A percentile compares a stretch with the other conserved stretches of the same genome.
Conservation (phyloP, 2,888 invertebrate species). For the Catocala sponsa region DNA sequence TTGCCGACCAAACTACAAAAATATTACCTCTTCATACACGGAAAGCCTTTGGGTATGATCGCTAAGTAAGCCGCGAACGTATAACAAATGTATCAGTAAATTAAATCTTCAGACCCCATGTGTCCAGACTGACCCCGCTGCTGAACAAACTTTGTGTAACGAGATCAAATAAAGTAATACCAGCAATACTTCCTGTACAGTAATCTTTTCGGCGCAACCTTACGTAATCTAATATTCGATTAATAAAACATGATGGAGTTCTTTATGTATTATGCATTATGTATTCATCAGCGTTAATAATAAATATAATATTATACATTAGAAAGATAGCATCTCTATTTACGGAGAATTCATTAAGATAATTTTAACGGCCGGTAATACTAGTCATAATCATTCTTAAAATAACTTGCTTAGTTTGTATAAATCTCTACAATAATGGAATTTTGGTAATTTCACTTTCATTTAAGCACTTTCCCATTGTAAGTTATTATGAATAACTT, state of each 20-base stretch:
- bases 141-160: conserved; percentile 43
- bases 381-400: conserved; percentile 9
- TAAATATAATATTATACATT: not conserved
- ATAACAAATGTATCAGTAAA: conserved; percentile 49
- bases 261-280: not conserved
- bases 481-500: not conserved
- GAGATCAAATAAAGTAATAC: conserved; percentile 8
- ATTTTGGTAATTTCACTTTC: not conserved
- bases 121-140: conserved; percentile 32
- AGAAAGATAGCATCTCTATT: conserved; percentile 8
- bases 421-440: not conserved
- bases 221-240: not conserved
- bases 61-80: conserved; percentile 32
- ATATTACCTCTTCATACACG: too few relatives aligned
- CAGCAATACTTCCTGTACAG: conserved; percentile 8
- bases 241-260: not conserved
- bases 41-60: conserved; percentile 41
- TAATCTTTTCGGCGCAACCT: conserved; percentile 1
- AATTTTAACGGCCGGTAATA: conserved; percentile 12
- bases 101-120: conserved; percentile 46
- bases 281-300: not conserved
- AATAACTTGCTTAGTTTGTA: conserved; percentile 2
- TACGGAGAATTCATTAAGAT: conserved; percentile 12
- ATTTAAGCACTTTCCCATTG: not conserved
- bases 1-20: too few relatives aligned